Evolutionary conservation across 2,888 invertebrate genomes (phyloP).

Genomic region (Spodoptera exigua): DNA sequence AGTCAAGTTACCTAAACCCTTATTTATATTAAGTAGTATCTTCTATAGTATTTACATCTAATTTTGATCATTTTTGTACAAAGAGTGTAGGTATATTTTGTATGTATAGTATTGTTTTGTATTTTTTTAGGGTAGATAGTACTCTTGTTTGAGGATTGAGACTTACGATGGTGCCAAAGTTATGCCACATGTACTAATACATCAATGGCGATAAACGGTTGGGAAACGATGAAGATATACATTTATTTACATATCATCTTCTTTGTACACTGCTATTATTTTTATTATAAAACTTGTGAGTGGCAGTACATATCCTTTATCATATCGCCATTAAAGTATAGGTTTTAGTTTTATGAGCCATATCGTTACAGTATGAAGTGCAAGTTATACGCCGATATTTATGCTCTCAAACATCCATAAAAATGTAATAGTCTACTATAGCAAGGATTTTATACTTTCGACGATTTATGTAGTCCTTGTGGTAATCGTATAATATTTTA

Average conservation of each 20-base stretch:
- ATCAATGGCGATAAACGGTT: conserved; percentile 57
- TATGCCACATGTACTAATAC: conserved; percentile 51
- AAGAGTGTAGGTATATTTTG: conserved; percentile 52
- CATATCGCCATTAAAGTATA: conserved; percentile 74
- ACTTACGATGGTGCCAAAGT: conserved; percentile 71
- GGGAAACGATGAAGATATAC: conserved; percentile 54
- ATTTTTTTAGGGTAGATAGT: conserved; percentile 52
- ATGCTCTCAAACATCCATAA: conserved; percentile 66
- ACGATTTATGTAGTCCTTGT: conserved; percentile 55
- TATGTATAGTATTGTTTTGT: conserved; percentile 51
- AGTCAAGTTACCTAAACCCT: conserved; percentile 69
- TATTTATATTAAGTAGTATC: conserved; percentile 58
- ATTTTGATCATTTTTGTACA: conserved; percentile 54
- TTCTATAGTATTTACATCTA: conserved; percentile 43
- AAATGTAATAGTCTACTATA: conserved; percentile 61
- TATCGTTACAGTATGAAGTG: conserved; percentile 64
- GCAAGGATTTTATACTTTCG: conserved; percentile 47
- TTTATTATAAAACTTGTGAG: conserved; percentile 37
- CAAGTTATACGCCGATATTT: conserved; percentile 60
- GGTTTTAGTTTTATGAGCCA: conserved; percentile 71
- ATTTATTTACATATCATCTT: conserved; percentile 69
- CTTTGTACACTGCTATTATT: conserved; percentile 46
- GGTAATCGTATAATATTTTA: conserved; percentile 45
- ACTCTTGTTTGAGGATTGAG: conserved; percentile 62
- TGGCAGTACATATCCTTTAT: conserved; percentile 73